A percentile compares a stretch with the other conserved stretches of the same genome.
These are phyloP conservation scores for Sciurus niger DNA, from an alignment of 2,113 vertebrate genomes.

Conservation along the genomic window DNA sequence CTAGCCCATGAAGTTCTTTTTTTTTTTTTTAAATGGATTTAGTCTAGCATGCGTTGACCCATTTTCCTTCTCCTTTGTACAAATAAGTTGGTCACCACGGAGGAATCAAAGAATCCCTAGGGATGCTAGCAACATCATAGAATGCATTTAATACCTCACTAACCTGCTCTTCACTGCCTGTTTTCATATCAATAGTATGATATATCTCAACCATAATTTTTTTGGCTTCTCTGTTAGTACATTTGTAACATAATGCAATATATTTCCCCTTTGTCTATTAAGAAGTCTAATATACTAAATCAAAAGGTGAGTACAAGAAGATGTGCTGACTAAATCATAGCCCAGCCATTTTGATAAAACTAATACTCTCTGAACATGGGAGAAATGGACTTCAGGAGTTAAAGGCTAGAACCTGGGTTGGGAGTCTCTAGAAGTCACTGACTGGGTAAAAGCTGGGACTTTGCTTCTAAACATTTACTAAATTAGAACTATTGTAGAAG, in stretches of 20 bases:
- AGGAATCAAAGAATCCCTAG: not conserved
- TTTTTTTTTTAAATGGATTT: not conserved
- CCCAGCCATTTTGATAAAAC: not conserved
- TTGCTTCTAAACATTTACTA: not conserved
- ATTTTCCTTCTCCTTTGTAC: fast-evolving
- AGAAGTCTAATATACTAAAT: not conserved
- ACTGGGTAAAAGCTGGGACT: fast-evolving
- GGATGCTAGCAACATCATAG: not conserved
- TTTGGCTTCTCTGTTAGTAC: not conserved
- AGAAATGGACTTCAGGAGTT: not conserved
- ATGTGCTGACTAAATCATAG: not conserved
- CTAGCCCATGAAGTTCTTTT: not conserved
- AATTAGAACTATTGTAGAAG: not conserved
- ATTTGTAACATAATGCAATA: not conserved
- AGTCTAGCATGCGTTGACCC: not conserved
- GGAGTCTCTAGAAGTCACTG: not conserved
- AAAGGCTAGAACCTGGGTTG: not conserved
- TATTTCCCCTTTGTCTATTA: not conserved
- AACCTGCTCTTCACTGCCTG: not conserved
- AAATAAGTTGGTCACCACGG: not conserved
- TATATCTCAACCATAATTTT: not conserved
- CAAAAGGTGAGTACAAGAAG: not conserved
- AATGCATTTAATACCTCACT: not conserved
- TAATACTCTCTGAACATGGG: not conserved
- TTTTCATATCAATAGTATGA: not conserved